These are phyloP conservation scores for Synanthedon vespiformis DNA, from an alignment of 2,888 invertebrate species.

Conservation along the genomic window DNA sequence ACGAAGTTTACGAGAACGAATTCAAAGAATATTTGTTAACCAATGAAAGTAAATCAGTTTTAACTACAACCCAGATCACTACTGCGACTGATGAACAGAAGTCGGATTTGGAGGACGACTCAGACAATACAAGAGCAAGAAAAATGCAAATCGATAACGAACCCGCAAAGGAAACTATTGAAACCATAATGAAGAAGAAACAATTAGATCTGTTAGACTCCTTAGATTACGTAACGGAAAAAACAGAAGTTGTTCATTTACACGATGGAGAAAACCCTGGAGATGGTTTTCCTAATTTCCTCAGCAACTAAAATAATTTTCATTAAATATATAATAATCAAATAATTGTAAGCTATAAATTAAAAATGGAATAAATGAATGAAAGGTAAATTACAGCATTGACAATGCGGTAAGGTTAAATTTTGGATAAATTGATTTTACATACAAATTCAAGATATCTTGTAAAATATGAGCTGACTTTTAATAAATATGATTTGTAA, in stretches of 20 bases:
- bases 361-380: too few relatives aligned
- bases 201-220: slow-evolving; percentile 38
- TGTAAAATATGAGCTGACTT: too few relatives aligned
- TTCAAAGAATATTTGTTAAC: slow-evolving; percentile 7
- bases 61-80: neutral
- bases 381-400: too few relatives aligned
- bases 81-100: neutral
- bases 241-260: slow-evolving; percentile 9
- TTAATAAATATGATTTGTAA: too few relatives aligned
- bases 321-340: too few relatives aligned
- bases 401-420: too few relatives aligned
- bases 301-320: too few relatives aligned
- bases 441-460: too few relatives aligned
- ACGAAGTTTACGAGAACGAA: slow-evolving; percentile 25
- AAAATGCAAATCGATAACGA: neutral
- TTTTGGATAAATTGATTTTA: too few relatives aligned
- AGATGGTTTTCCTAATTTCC: too few relatives aligned
- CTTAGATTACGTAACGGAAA: slow-evolving; percentile 40
- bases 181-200: slow-evolving; percentile 29
- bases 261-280: too few relatives aligned
- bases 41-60: neutral
- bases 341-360: too few relatives aligned
- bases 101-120: neutral
- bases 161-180: slow-evolving; percentile 10
- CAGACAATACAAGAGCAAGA: neutral